These are phyloP conservation scores for Argynnis bischoffii DNA, from an alignment of 2,888 invertebrate species.

Conservation along the genomic window DNA sequence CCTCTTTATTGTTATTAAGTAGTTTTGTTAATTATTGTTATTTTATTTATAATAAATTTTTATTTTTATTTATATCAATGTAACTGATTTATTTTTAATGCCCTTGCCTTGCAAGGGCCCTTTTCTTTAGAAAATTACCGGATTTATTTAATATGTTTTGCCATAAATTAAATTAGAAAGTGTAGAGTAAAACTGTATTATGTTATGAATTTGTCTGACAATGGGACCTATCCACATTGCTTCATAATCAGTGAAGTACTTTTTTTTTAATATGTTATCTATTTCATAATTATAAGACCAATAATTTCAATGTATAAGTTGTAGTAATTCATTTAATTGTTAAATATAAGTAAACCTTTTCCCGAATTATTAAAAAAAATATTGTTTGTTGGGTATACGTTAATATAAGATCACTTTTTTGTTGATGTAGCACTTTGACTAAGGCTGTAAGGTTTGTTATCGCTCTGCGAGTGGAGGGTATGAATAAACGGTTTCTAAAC, in stretches of 20 bases:
- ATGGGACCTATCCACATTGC: not conserved
- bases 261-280: not conserved
- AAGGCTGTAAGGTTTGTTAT: conserved; percentile 61
- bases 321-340: not conserved
- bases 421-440: conserved; percentile 48
- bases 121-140: too few relatives aligned
- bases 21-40: too few relatives aligned
- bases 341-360: conserved; percentile 3
- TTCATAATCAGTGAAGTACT: not conserved
- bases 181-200: too few relatives aligned
- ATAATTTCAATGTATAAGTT: not conserved
- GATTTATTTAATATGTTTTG: too few relatives aligned
- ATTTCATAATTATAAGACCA: not conserved
- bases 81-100: too few relatives aligned
- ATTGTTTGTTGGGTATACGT: conserved; percentile 12
- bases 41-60: too few relatives aligned
- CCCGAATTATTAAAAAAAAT: conserved; percentile 10
- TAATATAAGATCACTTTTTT: conserved; percentile 38
- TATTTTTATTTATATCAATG: too few relatives aligned
- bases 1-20: too few relatives aligned
- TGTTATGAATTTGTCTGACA: too few relatives aligned
- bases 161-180: too few relatives aligned
- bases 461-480: conserved; percentile 55
- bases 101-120: too few relatives aligned
- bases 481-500: conserved; percentile 65